Percentiles rank a stretch among this genome's conserved stretches.
Conservation (phyloP, 2,888 invertebrate species). For the Euspilapteryx auroguttella region DNA sequence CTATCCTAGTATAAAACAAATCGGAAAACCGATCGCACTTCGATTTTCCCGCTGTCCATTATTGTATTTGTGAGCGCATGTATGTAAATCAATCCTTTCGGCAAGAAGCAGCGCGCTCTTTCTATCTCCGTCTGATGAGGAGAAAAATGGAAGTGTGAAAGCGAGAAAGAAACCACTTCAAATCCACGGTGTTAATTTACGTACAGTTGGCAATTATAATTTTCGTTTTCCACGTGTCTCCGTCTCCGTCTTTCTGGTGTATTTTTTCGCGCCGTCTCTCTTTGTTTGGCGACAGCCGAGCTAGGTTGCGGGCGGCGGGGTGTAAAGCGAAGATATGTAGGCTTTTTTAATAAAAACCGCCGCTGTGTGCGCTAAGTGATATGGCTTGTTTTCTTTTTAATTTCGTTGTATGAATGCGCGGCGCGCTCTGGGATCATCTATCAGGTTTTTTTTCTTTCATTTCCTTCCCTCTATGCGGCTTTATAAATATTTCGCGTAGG, state of each 20-base stretch:
- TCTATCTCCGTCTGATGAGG: slow-evolving; percentile 7
- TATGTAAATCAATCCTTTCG: slow-evolving; percentile 34
- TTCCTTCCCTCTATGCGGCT: slow-evolving; percentile 16
- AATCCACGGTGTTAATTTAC: slow-evolving; percentile 58
- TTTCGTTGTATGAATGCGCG: slow-evolving; percentile 46
- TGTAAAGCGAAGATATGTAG: slow-evolving; percentile 55
- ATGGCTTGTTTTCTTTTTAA: slow-evolving; percentile 58
- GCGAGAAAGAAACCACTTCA: slow-evolving; percentile 17
- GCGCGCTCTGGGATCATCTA: slow-evolving; percentile 43
- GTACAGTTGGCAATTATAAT: slow-evolving; percentile 60
- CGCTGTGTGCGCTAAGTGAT: slow-evolving; percentile 60
- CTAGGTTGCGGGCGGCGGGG: slow-evolving; percentile 25
- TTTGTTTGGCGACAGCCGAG: slow-evolving; percentile 14
- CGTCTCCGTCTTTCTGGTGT: slow-evolving; percentile 39
- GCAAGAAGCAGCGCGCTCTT: slow-evolving; percentile 3
- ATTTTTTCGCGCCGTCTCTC: slow-evolving; percentile 43
- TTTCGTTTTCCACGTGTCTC: slow-evolving; percentile 37
- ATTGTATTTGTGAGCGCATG: slow-evolving; percentile 49
- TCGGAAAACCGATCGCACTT: slow-evolving; percentile 34
- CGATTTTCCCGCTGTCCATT: slow-evolving; percentile 50
- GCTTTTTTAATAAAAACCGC: slow-evolving; percentile 56
- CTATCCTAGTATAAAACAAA: slow-evolving; percentile 25
- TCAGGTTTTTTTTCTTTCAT: slow-evolving; percentile 27
- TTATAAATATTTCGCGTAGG: slow-evolving; percentile 54
- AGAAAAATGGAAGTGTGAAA: not conserved